A percentile compares a stretch with the other conserved stretches of the same genome.
Evolutionary conservation across 2,113 vertebrate species (phyloP).

Genomic region (Leucosticte australis): DNA sequence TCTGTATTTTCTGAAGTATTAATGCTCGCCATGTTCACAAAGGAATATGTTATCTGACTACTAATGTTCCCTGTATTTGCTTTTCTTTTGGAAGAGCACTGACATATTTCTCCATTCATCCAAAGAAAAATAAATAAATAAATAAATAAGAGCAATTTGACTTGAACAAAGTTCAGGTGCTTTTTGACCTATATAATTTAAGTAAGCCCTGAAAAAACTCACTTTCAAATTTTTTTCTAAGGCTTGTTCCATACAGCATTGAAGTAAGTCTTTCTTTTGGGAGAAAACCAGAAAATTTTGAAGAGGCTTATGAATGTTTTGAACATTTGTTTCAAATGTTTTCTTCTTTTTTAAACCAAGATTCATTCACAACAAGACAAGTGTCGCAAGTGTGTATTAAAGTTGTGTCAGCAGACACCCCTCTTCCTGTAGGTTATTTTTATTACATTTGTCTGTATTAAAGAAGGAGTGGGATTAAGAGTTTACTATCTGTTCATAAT

Average conservation of each 20-base stretch:
- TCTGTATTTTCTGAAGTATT: background rate
- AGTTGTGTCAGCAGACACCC: background rate
- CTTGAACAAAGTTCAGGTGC: background rate
- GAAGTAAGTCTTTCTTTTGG: background rate
- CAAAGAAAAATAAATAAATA: background rate
- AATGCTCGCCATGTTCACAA: background rate
- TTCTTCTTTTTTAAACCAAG: background rate
- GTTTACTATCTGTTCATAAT: background rate
- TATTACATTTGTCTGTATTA: background rate
- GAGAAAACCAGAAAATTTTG: background rate
- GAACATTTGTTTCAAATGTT: background rate
- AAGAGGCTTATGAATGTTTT: background rate
- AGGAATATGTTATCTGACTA: background rate
- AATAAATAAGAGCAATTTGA: background rate
- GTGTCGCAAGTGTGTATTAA: background rate
- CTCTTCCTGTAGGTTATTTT: background rate
- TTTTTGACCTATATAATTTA: background rate
- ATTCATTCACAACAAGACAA: background rate
- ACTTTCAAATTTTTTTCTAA: background rate
- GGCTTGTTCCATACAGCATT: background rate
- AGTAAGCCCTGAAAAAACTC: background rate
- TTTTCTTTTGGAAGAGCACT: background rate
- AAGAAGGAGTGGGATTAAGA: background rate
- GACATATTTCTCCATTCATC: background rate
- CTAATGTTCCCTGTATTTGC: background rate